Evolutionary conservation across 2,888 invertebrate genomes (phyloP), one percentile per base, ranked within the genome.

Genomic region (Nomada ruficornis): DNA sequence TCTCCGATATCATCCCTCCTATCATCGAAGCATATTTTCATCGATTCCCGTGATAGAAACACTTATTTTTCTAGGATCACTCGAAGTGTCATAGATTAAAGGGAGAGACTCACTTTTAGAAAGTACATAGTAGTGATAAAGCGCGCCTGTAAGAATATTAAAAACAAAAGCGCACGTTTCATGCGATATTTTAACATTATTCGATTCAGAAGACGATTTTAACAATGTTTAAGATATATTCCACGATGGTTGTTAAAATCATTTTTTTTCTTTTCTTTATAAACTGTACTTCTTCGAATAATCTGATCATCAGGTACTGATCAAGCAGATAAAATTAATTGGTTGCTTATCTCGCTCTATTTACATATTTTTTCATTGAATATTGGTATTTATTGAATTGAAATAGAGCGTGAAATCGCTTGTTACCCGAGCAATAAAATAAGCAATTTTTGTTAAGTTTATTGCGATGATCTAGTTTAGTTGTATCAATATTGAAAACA

Each of bases 21-120:
- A 44, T 68, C 72, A 71, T 62, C 72, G 80, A 79, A 52, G 52
- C 80, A 57, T 68, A 79, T 60, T 69, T 57, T 55, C 36, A 36
- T 42, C 75, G 75, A 69, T 70, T 52, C 72, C 62, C 73, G 57
- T 52, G 67, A 80, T 80, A 80, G 80, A 80, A 72, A 68, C 44
- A 72, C 71, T 80, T 80, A 80, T 80, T 80, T 80, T 80, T 80
- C 80, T 80, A 80, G 80, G 13, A 73, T 64, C 73, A 73, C 67
- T 26, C 67, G 52, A 80, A 36, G 63, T 67, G 57, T 63, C 72
- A 63, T 80, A 80, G 80, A 20, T 20, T 57, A 50, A 72, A 44
- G 20, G 18, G 10, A n/a, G 47, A 64, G 11, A 42, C 36, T 73
- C 60, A 47, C 59, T 23, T 71, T 72, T 80, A 80, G 80, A 36